Percentiles rank a stretch among this genome's conserved stretches.
Conservation (phyloP, 2,797 vertebrate species). For the Acridotheres tristis region DNA sequence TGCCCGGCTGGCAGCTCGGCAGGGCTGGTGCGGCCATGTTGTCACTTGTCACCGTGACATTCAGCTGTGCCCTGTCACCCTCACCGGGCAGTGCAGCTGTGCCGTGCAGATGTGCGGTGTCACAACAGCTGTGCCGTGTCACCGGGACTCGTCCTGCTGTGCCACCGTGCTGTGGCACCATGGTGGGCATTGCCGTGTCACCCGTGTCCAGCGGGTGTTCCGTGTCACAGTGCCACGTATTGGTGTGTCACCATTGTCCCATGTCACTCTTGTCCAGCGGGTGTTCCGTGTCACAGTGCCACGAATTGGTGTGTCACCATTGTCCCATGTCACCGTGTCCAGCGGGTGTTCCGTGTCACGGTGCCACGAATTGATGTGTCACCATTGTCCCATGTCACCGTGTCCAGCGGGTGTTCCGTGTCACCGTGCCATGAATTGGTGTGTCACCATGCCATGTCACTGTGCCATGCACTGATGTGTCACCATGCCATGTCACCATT, state of each 20-base stretch:
- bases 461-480: background rate
- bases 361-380: accelerated
- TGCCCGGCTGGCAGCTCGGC: background rate
- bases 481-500: background rate
- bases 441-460: too few relatives aligned
- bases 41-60: background rate
- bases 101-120: background rate
- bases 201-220: background rate
- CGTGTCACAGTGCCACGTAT: background rate
- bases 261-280: too few relatives aligned
- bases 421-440: too few relatives aligned
- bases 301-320: too few relatives aligned
- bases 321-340: background rate
- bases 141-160: background rate
- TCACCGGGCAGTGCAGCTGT: accelerated
- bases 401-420: too few relatives aligned
- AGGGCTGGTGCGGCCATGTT: accelerated
- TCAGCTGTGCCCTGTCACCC: background rate
- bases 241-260: background rate
- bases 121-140: background rate
- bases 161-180: background rate
- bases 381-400: too few relatives aligned
- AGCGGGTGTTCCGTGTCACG: too few relatives aligned
- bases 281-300: background rate
- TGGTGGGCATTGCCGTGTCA: background rate